phyloP scores from a whole-genome alignment of 1,140 invertebrate genomes.

The Psilanteris sp. region DNA sequence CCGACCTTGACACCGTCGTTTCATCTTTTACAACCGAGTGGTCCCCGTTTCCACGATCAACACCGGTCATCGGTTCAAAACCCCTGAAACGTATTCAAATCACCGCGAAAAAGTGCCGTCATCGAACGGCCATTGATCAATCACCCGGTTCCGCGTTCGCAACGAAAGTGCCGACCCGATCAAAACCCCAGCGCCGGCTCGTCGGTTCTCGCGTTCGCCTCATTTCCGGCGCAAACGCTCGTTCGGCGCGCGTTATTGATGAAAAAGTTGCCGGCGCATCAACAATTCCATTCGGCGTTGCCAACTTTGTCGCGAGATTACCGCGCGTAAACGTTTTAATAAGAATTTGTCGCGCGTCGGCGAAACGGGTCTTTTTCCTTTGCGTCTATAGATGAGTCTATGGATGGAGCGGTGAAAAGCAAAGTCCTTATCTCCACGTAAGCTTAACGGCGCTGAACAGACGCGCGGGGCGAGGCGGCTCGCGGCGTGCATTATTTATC shows the following conservation, averaged over 20 bases:
- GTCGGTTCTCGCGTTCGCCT: too few species aligned
- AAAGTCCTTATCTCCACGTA: slow-evolving; percentile 70
- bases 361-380: slow-evolving; percentile 41
- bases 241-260: slow-evolving; percentile 26
- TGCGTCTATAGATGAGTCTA: slow-evolving; percentile 56
- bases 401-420: slow-evolving; percentile 64
- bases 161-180: too few species aligned
- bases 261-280: slow-evolving; percentile 19
- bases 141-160: too few species aligned
- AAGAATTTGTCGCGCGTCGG: slow-evolving; percentile 15
- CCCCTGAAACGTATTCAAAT: too few species aligned
- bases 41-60: too few species aligned
- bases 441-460: slow-evolving; percentile 64
- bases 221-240: slow-evolving; percentile 3
- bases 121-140: too few species aligned
- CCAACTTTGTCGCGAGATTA: slow-evolving; percentile 31
- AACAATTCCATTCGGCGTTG: slow-evolving; percentile 15
- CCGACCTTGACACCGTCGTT: too few species aligned
- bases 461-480: slow-evolving; percentile 30
- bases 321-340: slow-evolving; percentile 31
- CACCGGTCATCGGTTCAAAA: too few species aligned
- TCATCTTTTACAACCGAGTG: too few species aligned
- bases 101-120: too few species aligned
- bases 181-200: too few species aligned
- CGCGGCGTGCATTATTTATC: slow-evolving; percentile 76